A percentile compares a stretch with the other conserved stretches of the same genome.
Evolutionary conservation across 2,888 invertebrate genomes (phyloP).

Genomic region (Noctua comes): DNA sequence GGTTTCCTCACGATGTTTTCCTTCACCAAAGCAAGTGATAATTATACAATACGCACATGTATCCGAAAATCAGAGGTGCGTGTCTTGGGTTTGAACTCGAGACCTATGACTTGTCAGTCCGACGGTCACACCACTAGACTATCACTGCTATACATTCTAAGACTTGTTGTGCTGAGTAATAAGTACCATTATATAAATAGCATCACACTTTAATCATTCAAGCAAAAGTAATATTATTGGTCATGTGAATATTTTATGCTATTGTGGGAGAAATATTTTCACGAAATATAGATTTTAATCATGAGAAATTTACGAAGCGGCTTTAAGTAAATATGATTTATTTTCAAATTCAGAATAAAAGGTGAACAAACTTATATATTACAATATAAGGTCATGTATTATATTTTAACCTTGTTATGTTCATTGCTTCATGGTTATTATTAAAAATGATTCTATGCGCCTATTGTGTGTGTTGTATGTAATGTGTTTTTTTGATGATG

Average conservation of each 20-base stretch:
- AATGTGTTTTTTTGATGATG: not conserved
- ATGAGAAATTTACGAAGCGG: not conserved
- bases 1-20: too few relatives aligned
- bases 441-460: constrained; percentile 2
- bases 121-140: too few relatives aligned
- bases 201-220: not conserved
- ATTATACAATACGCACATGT: too few relatives aligned
- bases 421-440: not conserved
- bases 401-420: constrained; percentile 17
- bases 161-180: constrained; percentile 3
- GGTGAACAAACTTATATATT: constrained; percentile 9
- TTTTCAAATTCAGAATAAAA: constrained; percentile 2
- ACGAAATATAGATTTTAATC: not conserved
- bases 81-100: too few relatives aligned
- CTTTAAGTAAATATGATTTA: not conserved
- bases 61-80: too few relatives aligned
- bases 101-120: too few relatives aligned
- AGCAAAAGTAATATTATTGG: constrained; percentile 16
- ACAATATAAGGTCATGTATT: constrained; percentile 1
- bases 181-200: not conserved
- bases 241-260: not conserved
- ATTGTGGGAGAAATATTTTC: not conserved
- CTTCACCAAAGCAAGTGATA: too few relatives aligned
- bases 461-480: constrained; percentile 4
- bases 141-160: too few relatives aligned